phyloP scores from a whole-genome alignment of 2,888 invertebrate genomes.

The Plutella xylostella region DNA sequence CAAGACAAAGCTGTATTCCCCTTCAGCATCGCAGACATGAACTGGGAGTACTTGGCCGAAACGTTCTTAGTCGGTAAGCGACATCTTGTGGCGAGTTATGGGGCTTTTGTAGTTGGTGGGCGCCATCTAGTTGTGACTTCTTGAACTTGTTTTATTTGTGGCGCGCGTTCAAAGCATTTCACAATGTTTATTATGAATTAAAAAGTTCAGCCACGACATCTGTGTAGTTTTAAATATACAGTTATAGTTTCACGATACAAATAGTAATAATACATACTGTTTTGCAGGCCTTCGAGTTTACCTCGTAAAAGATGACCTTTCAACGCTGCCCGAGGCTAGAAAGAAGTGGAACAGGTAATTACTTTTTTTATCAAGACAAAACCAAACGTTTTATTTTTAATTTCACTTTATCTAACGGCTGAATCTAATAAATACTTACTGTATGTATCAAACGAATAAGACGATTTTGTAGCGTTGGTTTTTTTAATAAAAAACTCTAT shows the following conservation, averaged over 20 bases:
- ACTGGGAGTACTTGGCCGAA: constrained; percentile 74
- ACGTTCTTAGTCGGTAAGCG: constrained; percentile 45
- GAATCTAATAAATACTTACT: not conserved
- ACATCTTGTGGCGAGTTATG: not conserved
- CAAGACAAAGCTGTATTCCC: constrained; percentile 75
- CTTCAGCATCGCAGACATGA: constrained; percentile 77
- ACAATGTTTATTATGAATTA: too few species aligned
- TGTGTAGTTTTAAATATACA: too few species aligned
- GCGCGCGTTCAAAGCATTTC: not conserved
- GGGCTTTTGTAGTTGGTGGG: not conserved
- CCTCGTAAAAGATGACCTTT: constrained; percentile 82
- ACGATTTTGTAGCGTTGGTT: not conserved
- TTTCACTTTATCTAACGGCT: not conserved
- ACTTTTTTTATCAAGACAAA: not conserved
- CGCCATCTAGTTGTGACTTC: not conserved
- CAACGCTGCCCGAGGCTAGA: constrained; percentile 77
- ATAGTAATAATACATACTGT: not conserved
- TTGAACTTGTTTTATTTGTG: not conserved
- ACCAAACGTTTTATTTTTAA: not conserved
- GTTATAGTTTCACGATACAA: too few species aligned
- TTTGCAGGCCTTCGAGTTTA: constrained; percentile 80
- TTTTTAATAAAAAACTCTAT: constrained; percentile 15
- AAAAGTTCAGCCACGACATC: too few species aligned
- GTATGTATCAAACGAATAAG: not conserved
- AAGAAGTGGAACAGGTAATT: constrained; percentile 67